A percentile compares a stretch with the other conserved stretches of the same genome.
phyloP scores from a whole-genome alignment of 2,797 vertebrate genomes.

The Lagorchestes hirsutus region DNA sequence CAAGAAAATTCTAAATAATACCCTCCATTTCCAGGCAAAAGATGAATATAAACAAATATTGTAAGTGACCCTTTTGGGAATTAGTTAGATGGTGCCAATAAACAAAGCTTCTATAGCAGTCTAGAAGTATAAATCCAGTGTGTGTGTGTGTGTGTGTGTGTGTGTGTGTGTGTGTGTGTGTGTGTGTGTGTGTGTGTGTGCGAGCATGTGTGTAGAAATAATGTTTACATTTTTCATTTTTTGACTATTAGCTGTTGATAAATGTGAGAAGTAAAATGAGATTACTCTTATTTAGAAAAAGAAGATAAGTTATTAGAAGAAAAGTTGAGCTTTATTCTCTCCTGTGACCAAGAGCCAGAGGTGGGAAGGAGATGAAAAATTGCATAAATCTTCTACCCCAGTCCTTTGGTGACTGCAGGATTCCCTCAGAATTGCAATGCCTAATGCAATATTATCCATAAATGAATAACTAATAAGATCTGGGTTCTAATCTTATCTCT shows the following conservation, averaged over 20 bases:
- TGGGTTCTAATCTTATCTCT: background rate
- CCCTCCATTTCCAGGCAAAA: constrained; percentile 24
- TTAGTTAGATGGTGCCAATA: constrained; percentile 41
- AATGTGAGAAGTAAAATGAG: background rate
- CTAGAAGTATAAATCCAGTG: constrained; percentile 28
- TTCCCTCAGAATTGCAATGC: background rate
- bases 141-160: background rate
- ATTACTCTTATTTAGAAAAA: background rate
- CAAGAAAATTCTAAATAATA: constrained; percentile 60
- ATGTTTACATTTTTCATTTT: background rate
- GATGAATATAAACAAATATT: constrained; percentile 29
- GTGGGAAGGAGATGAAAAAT: background rate
- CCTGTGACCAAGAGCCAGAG: background rate
- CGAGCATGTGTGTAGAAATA: background rate
- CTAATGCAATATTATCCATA: background rate
- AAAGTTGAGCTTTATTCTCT: background rate
- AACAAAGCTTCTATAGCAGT: constrained; percentile 39
- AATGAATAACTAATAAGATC: background rate
- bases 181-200: background rate
- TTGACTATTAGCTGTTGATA: background rate
- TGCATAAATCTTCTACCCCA: background rate
- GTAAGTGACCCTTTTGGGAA: constrained; percentile 7
- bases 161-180: rapidly evolving
- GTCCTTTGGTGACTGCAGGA: background rate
- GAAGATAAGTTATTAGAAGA: background rate